Conservation (phyloP, 2,888 invertebrate species). For the Proisotoma minuta region DNA sequence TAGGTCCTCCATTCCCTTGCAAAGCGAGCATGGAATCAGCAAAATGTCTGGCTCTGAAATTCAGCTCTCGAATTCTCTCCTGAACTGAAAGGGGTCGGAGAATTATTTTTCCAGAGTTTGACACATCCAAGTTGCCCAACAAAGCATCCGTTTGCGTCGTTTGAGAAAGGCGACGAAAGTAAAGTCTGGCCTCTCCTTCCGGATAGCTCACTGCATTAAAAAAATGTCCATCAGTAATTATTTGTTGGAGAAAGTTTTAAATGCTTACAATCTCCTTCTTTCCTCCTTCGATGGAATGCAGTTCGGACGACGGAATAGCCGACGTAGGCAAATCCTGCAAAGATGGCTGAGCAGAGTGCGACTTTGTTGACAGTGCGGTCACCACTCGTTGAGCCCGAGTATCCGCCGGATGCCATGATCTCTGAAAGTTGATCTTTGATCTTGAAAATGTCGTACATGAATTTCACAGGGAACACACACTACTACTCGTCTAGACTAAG, state of each 20-base stretch:
- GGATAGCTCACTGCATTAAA: slow-evolving; percentile 46
- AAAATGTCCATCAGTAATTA: slow-evolving; percentile 1
- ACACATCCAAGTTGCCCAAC: slow-evolving; percentile 52
- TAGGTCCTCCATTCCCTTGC: slow-evolving; percentile 46
- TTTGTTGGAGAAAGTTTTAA: neutral
- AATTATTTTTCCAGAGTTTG: slow-evolving; percentile 51
- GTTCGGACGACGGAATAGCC: slow-evolving; percentile 54
- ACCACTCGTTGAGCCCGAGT: slow-evolving; percentile 43
- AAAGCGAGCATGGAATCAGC: slow-evolving; percentile 54
- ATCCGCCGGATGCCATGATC: slow-evolving; percentile 7
- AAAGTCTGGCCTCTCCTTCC: slow-evolving; percentile 51
- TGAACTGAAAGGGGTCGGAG: slow-evolving; percentile 51
- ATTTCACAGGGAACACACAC: neutral
- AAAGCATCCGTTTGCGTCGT: slow-evolving; percentile 54
- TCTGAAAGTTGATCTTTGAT: slow-evolving; percentile 5
- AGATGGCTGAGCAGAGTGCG: slow-evolving; percentile 54
- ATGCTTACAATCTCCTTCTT: slow-evolving; percentile 50
- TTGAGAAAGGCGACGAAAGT: slow-evolving; percentile 53
- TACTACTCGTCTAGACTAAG: too few relatives aligned
- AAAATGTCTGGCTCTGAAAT: slow-evolving; percentile 53
- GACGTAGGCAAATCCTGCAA: slow-evolving; percentile 55
- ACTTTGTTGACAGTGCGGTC: slow-evolving; percentile 54
- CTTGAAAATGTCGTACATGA: neutral
- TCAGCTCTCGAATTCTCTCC: slow-evolving; percentile 54
- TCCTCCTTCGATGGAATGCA: slow-evolving; percentile 51